Base-by-base conservation (phyloP, 2,888 invertebrate species). In the Leptopterna dolabrata region DNA sequence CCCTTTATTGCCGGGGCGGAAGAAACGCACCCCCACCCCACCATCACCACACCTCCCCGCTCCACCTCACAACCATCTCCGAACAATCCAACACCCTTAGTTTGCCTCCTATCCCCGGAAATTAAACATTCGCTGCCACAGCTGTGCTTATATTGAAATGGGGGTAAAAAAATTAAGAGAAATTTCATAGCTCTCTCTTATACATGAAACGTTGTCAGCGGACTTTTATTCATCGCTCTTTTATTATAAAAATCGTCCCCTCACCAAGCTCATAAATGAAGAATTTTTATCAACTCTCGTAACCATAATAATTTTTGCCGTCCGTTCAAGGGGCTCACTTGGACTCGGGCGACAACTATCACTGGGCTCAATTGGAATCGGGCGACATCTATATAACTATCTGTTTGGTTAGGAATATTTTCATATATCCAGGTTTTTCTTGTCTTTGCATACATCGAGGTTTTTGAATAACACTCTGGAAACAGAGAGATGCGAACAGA, bases 51-150 rank as follows among this genome's bases (percentile, higher is more conserved):
- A 0, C 24, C 24, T 0, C 7, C 0, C 9, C n/a, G n/a, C n/a
- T n/a, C n/a, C n/a, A n/a, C n/a, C n/a, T 36, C 36, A 4, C 36
- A 36, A 36, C 36, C 2, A 36, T 36, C 36, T 36, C 36, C 4
- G 36, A 36, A 36, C 36, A 36, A 36, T 36, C 36, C 36, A 36
- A 24, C 63, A 9, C 63, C 24, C 63, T 19, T 63, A 63, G 63
- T 24, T 63, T 0, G 9, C 63, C 27, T 63, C 24, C 63, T 63
- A 63, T 63, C 24, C 63, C 73, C 73, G 73, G 73, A 73, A 73
- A 73, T 73, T 73, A 73, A 73, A 73, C 73, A 73, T 73, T 73
- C 36, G 73, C 73, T 73, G 73, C 73, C 36, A 73, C 73, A 73
- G 73, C 73, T 73, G 73, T 19, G 73, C 73, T 73, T 73, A 63